Conservation (phyloP, 23 tunicate species). For the Clavelina lepadiformis region DNA sequence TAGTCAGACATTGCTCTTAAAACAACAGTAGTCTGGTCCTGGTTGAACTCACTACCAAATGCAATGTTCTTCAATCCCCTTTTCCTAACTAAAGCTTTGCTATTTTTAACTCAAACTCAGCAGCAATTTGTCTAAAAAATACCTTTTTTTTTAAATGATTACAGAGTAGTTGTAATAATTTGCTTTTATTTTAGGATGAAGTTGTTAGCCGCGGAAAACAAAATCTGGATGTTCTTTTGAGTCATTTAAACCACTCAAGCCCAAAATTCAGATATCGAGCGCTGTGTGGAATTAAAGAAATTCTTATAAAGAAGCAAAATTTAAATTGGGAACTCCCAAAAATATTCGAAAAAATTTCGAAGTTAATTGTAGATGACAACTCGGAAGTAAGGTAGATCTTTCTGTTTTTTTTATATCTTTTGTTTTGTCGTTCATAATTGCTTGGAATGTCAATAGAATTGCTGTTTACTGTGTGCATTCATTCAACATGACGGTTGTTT, state of each 20-base stretch:
- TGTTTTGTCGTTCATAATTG: background rate
- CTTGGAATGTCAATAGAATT: background rate
- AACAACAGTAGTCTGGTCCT: background rate
- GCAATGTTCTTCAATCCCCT: too few species aligned
- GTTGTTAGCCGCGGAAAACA: conserved; percentile 17
- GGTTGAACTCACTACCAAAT: background rate
- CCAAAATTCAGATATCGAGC: conserved; percentile 55
- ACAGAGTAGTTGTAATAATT: too few species aligned
- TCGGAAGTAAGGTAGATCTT: conserved; percentile 49
- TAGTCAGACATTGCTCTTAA: background rate
- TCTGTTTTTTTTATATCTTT: background rate
- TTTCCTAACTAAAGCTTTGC: too few species aligned
- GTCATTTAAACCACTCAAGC: conserved; percentile 63
- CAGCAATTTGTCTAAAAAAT: too few species aligned
- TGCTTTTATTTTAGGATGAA: conserved; percentile 45
- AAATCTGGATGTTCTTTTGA: conserved; percentile 36
- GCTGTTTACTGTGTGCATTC: too few species aligned
- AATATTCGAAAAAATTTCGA: conserved; percentile 38
- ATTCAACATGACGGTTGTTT: too few species aligned
- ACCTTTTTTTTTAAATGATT: too few species aligned
- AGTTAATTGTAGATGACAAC: conserved; percentile 39
- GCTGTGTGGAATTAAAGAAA: conserved; percentile 45
- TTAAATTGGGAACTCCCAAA: conserved; percentile 25
- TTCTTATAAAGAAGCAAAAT: conserved; percentile 8
- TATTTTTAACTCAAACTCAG: too few species aligned